Evolutionary conservation across 1,140 invertebrate species (phyloP), one percentile per base, ranked within the genome.

Genomic region (Lordiphosa stackelbergi): DNA sequence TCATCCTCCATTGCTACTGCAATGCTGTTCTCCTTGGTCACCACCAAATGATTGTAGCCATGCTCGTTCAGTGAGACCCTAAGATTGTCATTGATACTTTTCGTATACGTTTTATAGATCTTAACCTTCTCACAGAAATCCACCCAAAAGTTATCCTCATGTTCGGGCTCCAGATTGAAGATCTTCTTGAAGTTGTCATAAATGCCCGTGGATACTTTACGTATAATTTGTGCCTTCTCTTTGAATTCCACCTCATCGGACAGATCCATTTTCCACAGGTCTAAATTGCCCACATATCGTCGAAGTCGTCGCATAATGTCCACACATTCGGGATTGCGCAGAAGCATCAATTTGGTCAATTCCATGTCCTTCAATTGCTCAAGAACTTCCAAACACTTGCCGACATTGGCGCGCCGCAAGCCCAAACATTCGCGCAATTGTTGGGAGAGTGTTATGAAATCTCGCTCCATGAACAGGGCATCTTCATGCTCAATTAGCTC

Each of bases 281-380:
- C 88, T 4, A 91, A 85, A 85, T 95, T 95, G 13, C 95, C 95
- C 35, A 95, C 90, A 86, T 95, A 95, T 31, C 90, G 89, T 34
- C 93, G 86, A 70, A 93, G 88, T 60, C 92, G 91, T 68, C 93
- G 93, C 24, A 94, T 89, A 2, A 93, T 96, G 73, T 95, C 92
- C 49, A 97, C 91, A 55, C 95, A 91, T 52, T 93, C 91, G 0
- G 95, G 93, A 89, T 97, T 94, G 70, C 96, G 96, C 69, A 96
- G 92, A 22, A 97, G 86, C 93, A 96, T 95, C 2, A 96, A 74
- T 12, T 92, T 90, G 57, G 92, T 93, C 7, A 96, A 86, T 10
- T 93, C 89, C 40, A 96, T 84, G 8, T 91, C 89, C 74, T 91
- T 86, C 42, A 93, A 66, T 57, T 81, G 74, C 8, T 92, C 90